These are phyloP conservation scores for Drosophila dunni DNA, from an alignment of 1,140 invertebrate species.

Conservation along the genomic window DNA sequence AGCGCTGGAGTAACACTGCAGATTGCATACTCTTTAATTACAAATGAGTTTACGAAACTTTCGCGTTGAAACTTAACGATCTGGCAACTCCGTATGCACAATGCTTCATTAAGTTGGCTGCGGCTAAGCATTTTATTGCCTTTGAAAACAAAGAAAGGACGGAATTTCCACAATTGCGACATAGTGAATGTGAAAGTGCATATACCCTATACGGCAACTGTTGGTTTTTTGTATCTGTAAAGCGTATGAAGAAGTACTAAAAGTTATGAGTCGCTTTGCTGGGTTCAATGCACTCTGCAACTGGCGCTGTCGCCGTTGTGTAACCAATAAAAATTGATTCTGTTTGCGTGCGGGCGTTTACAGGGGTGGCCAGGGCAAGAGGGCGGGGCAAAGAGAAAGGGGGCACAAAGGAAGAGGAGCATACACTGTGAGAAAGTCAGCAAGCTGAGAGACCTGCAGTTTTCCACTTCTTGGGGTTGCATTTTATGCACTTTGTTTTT, in stretches of 20 bases:
- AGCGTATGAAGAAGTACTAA: constrained; percentile 62
- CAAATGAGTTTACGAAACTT: not conserved
- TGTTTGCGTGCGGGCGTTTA: constrained; percentile 58
- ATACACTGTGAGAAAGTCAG: constrained; percentile 43
- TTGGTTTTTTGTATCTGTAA: not conserved
- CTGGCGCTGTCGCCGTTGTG: constrained; percentile 60
- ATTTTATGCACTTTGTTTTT: constrained; percentile 50
- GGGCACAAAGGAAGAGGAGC: constrained; percentile 11
- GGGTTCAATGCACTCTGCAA: constrained; percentile 70
- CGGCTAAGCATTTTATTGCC: not conserved
- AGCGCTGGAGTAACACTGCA: not conserved
- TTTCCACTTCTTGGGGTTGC: constrained; percentile 49
- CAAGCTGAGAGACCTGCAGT: constrained; percentile 47
- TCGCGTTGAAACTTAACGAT: not conserved
- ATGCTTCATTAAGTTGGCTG: not conserved
- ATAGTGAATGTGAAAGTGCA: not conserved
- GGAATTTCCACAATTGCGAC: not conserved
- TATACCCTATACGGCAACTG: not conserved
- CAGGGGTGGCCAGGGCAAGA: not conserved
- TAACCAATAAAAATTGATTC: constrained; percentile 82
- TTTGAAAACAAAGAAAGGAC: no score
- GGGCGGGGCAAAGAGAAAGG: not conserved
- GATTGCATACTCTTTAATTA: constrained; percentile 9
- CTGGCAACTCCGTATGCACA: constrained; percentile 15
- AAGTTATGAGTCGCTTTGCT: constrained; percentile 67